Evolutionary conservation across 2,797 vertebrate genomes (phyloP), one percentile per base, ranked within the genome.

Genomic region (Triplophysa yarkandensis): DNA sequence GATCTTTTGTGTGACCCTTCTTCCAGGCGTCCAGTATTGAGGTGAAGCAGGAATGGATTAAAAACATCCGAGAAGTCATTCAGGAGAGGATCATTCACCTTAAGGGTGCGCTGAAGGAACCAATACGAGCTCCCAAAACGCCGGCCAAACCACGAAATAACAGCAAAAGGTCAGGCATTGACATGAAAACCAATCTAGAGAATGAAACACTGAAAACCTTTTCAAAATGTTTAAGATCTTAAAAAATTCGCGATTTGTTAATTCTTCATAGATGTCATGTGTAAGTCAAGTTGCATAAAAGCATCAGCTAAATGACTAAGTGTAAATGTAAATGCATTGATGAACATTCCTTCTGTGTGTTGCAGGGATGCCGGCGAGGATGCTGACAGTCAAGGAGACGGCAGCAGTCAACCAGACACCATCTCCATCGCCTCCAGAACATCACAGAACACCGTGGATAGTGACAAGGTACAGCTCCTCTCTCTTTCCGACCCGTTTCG

Each of bases 1-100:
- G 0, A 48, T 44, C 6, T 28, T 36, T 2, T 25, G 30, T 25
- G 14, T 78, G 63, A 71, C 13, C 54, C 17, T n/a, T 41, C 82
- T 76, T 61, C 55, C 75, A 99, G 97, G 96, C 95, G 0, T 95
- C 95, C 80, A 98, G 86, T 74, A 93, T 98, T 80, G 97, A 99
- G 84, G 95, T 92, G 27, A 99, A 99, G 85, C 97, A 99, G 88
- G 97, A 99, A 77, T 99, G 97, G 97, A 98, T 99, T 81, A 98
- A 98, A 89, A 96, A 96, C 84, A 98, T 99, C 83, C 90, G 97
- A 60, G 96, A 98, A 88, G 97, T 98, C 86, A 98, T 99, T 89
- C 97, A 99, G 84, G 97, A 99, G 87, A 93, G 97, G 85, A 98
- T 97, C 86, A 96, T 98, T 83, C 97, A 99, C 86, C 89, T 99